phyloP scores from a whole-genome alignment of 1,140 invertebrate species.

The Drosophila nasuta region DNA sequence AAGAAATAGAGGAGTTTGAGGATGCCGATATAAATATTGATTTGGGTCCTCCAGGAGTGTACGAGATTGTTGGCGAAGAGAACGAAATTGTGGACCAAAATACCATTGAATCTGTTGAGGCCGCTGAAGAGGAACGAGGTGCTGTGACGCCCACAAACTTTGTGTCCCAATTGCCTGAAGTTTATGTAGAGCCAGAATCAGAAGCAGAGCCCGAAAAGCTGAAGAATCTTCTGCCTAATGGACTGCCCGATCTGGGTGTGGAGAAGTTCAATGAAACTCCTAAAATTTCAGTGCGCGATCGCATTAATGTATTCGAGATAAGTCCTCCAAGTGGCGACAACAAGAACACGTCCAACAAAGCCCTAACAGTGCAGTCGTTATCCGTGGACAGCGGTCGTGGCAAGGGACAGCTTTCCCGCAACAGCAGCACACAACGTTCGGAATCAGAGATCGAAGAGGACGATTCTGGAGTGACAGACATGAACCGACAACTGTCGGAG shows the following conservation, averaged over 20 bases:
- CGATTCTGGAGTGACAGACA: constrained; percentile 90
- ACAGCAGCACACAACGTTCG: constrained; percentile 84
- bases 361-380: constrained; percentile 61
- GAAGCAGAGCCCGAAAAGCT: constrained; percentile 45
- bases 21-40: constrained; percentile 20
- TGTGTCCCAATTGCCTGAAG: constrained; percentile 51
- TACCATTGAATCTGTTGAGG: neutral
- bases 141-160: constrained; percentile 61
- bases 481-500: constrained; percentile 89
- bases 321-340: neutral
- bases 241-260: constrained; percentile 69
- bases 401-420: constrained; percentile 75
- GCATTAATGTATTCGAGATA: constrained; percentile 81
- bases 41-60: constrained; percentile 60
- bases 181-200: constrained; percentile 63
- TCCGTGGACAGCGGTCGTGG: constrained; percentile 74
- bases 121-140: constrained; percentile 62
- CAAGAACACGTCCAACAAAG: constrained; percentile 33
- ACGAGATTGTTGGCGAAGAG: constrained; percentile 59
- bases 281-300: constrained; percentile 78
- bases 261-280: constrained; percentile 64
- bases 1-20: constrained; percentile 48
- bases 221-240: constrained; percentile 60
- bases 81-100: constrained; percentile 52
- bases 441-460: constrained; percentile 88